Conservation (phyloP, 2,797 vertebrate species). For the Anabacerthia variegaticeps region DNA sequence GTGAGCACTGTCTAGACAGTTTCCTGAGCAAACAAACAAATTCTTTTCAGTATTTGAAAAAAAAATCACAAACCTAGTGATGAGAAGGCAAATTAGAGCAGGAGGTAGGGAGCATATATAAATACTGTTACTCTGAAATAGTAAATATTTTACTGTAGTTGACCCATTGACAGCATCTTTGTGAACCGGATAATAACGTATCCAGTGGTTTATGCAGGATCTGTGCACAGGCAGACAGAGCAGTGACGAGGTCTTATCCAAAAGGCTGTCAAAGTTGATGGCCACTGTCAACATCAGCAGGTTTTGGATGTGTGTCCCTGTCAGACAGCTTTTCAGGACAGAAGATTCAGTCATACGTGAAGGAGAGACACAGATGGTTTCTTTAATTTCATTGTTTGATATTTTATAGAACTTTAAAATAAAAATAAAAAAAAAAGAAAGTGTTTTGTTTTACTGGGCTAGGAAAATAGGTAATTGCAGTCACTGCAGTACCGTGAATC, state of each 20-base stretch:
- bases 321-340: neutral
- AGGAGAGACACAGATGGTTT: neutral
- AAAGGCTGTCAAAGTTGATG: neutral
- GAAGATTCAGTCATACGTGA: neutral
- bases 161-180: neutral
- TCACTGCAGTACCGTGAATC: neutral
- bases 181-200: neutral
- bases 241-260: neutral
- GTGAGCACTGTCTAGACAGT: neutral
- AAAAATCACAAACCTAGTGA: neutral
- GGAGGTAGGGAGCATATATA: neutral
- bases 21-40: neutral
- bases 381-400: neutral
- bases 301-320: neutral
- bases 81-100: neutral
- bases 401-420: neutral
- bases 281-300: neutral
- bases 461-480: neutral
- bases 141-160: neutral
- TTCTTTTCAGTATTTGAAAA: conserved; percentile 8
- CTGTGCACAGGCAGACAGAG: neutral
- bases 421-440: too few relatives aligned
- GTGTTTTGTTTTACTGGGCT: neutral
- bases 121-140: neutral
- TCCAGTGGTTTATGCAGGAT: neutral